Evolutionary conservation across 1,140 invertebrate genomes (phyloP).

Genomic region (Thaumatotibia leucotreta): DNA sequence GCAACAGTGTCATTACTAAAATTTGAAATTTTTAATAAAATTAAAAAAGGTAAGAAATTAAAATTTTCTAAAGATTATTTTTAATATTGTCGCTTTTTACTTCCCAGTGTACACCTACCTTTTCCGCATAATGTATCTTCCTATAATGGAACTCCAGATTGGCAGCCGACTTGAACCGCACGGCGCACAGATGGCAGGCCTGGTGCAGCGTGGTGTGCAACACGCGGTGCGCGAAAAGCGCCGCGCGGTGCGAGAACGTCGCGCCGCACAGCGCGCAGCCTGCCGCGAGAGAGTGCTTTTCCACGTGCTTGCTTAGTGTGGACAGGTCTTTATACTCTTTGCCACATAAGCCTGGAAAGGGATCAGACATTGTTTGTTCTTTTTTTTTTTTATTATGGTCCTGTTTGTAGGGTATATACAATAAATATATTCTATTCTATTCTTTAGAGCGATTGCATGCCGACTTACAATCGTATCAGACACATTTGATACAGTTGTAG

Average conservation of each 20-base stretch:
- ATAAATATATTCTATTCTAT: no score
- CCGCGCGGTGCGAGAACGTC: constrained; percentile 32
- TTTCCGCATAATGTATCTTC: constrained; percentile 34
- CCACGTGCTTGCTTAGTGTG: constrained; percentile 28
- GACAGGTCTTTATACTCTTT: constrained; percentile 28
- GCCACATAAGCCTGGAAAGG: constrained; percentile 48
- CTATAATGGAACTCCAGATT: constrained; percentile 50
- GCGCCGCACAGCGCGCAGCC: constrained; percentile 35
- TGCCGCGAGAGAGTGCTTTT: constrained; percentile 30
- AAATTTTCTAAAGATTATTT: no score
- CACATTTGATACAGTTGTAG: no score
- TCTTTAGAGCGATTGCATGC: no score
- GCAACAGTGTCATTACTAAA: no score
- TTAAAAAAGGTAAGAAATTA: no score
- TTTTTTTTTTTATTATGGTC: no score
- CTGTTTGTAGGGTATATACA: no score
- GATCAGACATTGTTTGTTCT: not conserved
- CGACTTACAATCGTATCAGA: no score
- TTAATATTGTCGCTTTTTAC: no score
- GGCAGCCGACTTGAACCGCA: constrained; percentile 22
- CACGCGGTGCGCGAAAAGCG: constrained; percentile 44
- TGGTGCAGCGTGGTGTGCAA: constrained; percentile 28
- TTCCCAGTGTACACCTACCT: no score
- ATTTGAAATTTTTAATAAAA: no score
- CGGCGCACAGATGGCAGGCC: constrained; percentile 48